A percentile compares a stretch with the other conserved stretches of the same genome.
These are phyloP conservation scores for Columba janthina DNA, from an alignment of 2,113 vertebrate species.

Conservation along the genomic window DNA sequence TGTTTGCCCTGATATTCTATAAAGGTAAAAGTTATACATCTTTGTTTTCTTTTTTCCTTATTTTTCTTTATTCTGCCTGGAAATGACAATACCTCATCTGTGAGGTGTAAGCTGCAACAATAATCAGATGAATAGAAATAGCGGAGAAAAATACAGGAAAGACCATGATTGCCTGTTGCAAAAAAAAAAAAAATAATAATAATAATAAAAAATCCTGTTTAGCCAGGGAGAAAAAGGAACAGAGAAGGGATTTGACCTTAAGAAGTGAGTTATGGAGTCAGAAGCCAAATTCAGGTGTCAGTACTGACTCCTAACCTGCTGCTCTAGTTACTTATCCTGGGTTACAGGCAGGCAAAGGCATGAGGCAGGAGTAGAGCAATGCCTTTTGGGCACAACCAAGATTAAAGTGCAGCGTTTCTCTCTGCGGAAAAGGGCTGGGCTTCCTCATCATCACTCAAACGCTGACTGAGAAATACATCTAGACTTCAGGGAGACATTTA, in stretches of 20 bases:
- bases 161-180: background rate
- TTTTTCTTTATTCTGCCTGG: slow-evolving; percentile 35
- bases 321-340: background rate
- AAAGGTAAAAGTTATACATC: background rate
- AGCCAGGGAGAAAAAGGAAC: background rate
- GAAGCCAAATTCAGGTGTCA: background rate
- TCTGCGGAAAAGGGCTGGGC: background rate
- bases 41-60: slow-evolving; percentile 14
- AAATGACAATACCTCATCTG: background rate
- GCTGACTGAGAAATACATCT: background rate
- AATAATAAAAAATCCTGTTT: background rate
- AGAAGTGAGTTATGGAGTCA: background rate
- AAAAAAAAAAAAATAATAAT: background rate
- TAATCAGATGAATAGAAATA: background rate
- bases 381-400: background rate
- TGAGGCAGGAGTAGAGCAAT: background rate
- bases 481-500: background rate
- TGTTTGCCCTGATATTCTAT: background rate
- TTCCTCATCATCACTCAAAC: background rate
- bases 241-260: background rate
- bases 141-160: background rate
- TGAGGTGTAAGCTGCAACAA: background rate
- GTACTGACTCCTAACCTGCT: background rate
- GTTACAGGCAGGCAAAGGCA: background rate
- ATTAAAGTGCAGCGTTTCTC: background rate